These are phyloP conservation scores for Coryphaenoides rupestris DNA, from an alignment of 2,113 vertebrate species.

Conservation along the genomic window DNA sequence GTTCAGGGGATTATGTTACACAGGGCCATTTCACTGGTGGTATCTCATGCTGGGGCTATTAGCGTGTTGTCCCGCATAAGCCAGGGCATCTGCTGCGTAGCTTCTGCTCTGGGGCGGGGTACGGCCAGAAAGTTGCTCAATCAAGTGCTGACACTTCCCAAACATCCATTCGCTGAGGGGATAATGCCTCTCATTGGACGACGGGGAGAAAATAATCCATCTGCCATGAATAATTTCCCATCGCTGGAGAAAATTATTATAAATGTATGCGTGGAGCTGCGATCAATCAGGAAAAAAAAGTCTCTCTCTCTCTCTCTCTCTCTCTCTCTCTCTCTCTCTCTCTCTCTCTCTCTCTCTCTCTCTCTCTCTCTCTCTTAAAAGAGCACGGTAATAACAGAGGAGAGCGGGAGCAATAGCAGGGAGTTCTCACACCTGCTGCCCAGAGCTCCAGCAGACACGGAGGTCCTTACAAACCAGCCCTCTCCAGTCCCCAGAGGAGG, in stretches of 20 bases:
- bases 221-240: slow-evolving; percentile 55
- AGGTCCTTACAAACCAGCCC: slow-evolving; percentile 59
- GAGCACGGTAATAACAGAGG: slow-evolving; percentile 70
- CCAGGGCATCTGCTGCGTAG: not conserved
- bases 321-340: slow-evolving; percentile 38
- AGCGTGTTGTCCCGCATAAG: not conserved
- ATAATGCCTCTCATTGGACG: slow-evolving; percentile 26
- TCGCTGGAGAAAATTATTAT: slow-evolving; percentile 59
- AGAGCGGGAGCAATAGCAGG: slow-evolving; percentile 49
- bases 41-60: not conserved
- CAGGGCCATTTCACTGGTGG: not conserved
- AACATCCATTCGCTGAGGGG: slow-evolving; percentile 21
- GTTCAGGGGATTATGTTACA: slow-evolving; percentile 9
- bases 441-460: slow-evolving; percentile 46
- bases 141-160: slow-evolving; percentile 19
- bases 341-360: slow-evolving; percentile 33
- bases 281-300: slow-evolving; percentile 64
- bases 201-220: slow-evolving; percentile 49
- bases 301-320: slow-evolving; percentile 45
- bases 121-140: slow-evolving; percentile 32
- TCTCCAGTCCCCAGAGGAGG: slow-evolving; percentile 58
- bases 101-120: slow-evolving; percentile 10
- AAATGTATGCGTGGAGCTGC: slow-evolving; percentile 59
- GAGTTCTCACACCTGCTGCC: slow-evolving; percentile 75
- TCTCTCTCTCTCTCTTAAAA: slow-evolving; percentile 62